Evolutionary conservation across 2,113 vertebrate genomes (phyloP).

Genomic region (Geococcyx californianus): DNA sequence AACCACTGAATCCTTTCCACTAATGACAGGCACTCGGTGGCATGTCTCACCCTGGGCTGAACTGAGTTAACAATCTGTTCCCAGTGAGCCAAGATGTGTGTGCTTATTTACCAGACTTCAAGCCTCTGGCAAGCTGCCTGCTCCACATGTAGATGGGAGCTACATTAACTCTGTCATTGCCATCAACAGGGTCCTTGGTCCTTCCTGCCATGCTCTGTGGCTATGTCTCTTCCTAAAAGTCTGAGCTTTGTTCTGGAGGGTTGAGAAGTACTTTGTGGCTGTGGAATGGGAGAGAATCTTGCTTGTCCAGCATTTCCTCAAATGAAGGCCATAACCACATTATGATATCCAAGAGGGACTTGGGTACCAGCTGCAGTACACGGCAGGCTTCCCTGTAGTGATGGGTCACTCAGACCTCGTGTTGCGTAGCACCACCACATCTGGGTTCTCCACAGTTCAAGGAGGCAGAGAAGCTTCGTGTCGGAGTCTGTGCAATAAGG

Average conservation of each 20-base stretch:
- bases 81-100: slow-evolving; percentile 27
- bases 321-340: background rate
- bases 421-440: background rate
- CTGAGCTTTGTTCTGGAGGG: background rate
- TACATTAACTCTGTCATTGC: background rate
- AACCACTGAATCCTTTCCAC: background rate
- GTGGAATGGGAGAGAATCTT: background rate
- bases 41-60: background rate
- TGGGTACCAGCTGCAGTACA: background rate
- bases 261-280: background rate
- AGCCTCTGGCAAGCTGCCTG: slow-evolving; percentile 29
- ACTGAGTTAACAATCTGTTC: slow-evolving; percentile 28
- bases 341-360: background rate
- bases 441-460: background rate
- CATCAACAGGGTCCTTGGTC: fast-evolving
- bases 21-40: background rate
- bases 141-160: background rate
- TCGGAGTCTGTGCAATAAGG: background rate
- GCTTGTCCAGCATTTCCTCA: background rate
- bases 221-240: background rate
- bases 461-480: background rate
- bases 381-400: background rate
- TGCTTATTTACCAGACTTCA: slow-evolving; percentile 24
- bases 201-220: background rate
- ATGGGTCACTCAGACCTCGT: background rate